A percentile compares a stretch with the other conserved stretches of the same genome.
phyloP scores from a whole-genome alignment of 1,140 invertebrate genomes.

The Phocides pigmalion region DNA sequence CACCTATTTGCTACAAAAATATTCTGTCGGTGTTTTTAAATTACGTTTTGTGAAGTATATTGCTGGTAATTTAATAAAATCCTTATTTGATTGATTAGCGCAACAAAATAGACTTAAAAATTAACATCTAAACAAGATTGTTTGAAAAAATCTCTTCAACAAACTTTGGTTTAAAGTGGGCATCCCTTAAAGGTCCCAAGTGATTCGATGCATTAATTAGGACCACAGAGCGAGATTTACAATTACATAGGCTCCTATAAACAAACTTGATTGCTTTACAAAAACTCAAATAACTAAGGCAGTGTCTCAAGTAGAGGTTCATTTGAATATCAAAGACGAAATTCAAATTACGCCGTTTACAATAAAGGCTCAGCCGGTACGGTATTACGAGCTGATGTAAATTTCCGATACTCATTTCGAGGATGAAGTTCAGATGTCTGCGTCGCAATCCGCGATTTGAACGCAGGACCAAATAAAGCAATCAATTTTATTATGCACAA shows the following conservation, averaged over 20 bases:
- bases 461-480: slow-evolving; percentile 43
- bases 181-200: slow-evolving; percentile 54
- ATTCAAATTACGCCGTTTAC: slow-evolving; percentile 83
- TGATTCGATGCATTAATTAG: slow-evolving; percentile 79
- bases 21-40: too few relatives aligned
- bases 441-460: slow-evolving; percentile 63
- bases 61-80: too few relatives aligned
- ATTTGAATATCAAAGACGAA: slow-evolving; percentile 84
- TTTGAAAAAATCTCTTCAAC: slow-evolving; percentile 1
- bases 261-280: slow-evolving; percentile 84
- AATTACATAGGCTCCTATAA: slow-evolving; percentile 79
- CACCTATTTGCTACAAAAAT: too few relatives aligned
- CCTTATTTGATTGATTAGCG: too few relatives aligned
- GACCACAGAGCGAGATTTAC: slow-evolving; percentile 78
- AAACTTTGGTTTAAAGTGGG: slow-evolving; percentile 42
- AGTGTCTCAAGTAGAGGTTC: slow-evolving; percentile 82
- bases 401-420: slow-evolving; percentile 83
- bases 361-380: slow-evolving; percentile 79
- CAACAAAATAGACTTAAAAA: too few relatives aligned
- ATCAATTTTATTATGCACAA: slow-evolving; percentile 1
- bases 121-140: background rate
- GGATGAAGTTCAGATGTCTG: slow-evolving; percentile 76
- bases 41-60: too few relatives aligned
- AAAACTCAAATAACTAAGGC: slow-evolving; percentile 84
- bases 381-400: slow-evolving; percentile 81